These are phyloP conservation scores for Eubasilissa regina DNA, from an alignment of 1,140 invertebrate genomes.

Conservation along the genomic window DNA sequence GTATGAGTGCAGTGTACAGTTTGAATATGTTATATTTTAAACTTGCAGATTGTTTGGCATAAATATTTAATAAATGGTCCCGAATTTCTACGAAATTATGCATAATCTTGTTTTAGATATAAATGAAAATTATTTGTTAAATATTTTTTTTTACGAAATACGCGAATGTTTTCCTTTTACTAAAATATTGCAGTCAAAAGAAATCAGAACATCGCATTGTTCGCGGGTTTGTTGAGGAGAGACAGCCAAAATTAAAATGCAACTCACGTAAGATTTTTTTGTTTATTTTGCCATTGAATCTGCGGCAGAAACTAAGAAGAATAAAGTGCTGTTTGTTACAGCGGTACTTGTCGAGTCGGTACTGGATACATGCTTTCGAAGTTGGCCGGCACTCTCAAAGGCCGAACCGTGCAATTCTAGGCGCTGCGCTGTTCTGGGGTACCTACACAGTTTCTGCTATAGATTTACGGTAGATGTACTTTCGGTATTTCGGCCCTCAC, in stretches of 20 bases:
- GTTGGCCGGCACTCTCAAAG: slow-evolving; percentile 37
- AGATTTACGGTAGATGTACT: not conserved
- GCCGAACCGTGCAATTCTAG: not conserved
- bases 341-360: not conserved
- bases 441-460: not conserved
- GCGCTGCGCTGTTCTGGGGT: not conserved
- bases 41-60: too few species aligned
- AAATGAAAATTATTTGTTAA: too few species aligned
- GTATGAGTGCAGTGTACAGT: too few species aligned
- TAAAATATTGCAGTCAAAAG: not conserved
- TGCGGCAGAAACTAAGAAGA: slow-evolving; percentile 23
- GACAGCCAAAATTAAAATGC: slow-evolving; percentile 28
- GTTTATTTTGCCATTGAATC: slow-evolving; percentile 29
- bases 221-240: slow-evolving; percentile 1
- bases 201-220: slow-evolving; percentile 20
- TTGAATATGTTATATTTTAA: too few species aligned
- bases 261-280: slow-evolving; percentile 32
- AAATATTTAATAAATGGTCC: not conserved
- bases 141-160: not conserved
- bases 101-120: too few species aligned
- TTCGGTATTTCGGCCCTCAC: too few species aligned
- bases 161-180: not conserved
- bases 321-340: slow-evolving; percentile 44
- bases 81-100: too few species aligned
- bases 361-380: not conserved